Conservation (phyloP, 2,113 vertebrate genomes). For the Fregata magnificens region DNA sequence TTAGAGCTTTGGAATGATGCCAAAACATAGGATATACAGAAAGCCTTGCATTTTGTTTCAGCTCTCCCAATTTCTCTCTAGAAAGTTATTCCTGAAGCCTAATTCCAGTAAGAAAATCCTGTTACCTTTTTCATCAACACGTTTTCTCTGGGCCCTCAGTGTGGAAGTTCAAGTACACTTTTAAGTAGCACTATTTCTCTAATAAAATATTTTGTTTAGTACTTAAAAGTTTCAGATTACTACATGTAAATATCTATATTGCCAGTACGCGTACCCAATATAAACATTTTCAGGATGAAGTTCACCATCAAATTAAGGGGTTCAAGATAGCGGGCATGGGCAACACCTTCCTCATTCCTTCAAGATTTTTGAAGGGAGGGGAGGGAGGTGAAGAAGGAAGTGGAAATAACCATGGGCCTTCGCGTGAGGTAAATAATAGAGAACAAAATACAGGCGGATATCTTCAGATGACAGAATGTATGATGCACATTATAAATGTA, state of each 20-base stretch:
- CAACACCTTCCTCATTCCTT: neutral
- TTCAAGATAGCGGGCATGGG: accelerated
- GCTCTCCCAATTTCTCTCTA: neutral
- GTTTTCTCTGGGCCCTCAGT: neutral
- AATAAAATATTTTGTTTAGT: neutral
- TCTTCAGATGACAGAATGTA: neutral
- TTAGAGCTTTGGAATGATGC: neutral
- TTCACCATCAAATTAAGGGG: neutral
- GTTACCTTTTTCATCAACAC: neutral
- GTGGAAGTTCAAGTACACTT: neutral
- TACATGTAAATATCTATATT: neutral
- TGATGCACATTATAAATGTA: accelerated
- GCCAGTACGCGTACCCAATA: accelerated
- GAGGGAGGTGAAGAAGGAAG: neutral
- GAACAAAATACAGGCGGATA: neutral
- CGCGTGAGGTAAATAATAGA: neutral
- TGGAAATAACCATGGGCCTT: neutral
- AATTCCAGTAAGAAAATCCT: neutral
- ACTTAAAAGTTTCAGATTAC: neutral
- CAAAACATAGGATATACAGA: accelerated
- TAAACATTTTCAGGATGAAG: neutral
- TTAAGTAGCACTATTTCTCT: neutral
- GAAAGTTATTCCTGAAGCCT: neutral
- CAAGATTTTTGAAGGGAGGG: neutral
- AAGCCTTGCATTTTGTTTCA: neutral